These are phyloP conservation scores for Umimayanthus chanpuru DNA, from an alignment of 92 coral and sea anemone species.

Conservation along the genomic window DNA sequence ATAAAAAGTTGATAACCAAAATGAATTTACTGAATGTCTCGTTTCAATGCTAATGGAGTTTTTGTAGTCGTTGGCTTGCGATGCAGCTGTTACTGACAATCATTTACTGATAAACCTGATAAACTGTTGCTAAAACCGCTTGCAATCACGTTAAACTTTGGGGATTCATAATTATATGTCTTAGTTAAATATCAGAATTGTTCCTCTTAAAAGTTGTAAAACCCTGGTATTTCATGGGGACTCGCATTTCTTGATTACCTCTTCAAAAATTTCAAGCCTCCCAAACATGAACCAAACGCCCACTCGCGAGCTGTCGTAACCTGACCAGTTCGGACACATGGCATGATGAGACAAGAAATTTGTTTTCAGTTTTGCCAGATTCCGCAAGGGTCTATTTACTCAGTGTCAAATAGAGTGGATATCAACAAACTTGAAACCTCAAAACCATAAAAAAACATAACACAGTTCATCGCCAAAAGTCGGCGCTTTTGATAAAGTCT, in stretches of 20 bases:
- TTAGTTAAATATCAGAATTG: background rate
- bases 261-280: background rate
- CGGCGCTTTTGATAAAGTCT: slow-evolving; percentile 12
- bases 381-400: background rate
- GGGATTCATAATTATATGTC: background rate
- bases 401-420: background rate
- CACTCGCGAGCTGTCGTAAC: background rate
- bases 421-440: slow-evolving; percentile 8
- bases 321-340: background rate
- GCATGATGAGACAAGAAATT: background rate
- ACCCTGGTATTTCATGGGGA: background rate
- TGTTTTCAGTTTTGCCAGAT: background rate
- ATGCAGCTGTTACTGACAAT: background rate
- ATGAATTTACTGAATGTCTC: background rate
- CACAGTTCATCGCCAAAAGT: background rate
- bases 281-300: no score
- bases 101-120: background rate
- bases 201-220: background rate
- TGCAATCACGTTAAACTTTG: background rate
- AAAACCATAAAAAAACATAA: background rate
- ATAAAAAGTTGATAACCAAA: background rate
- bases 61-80: background rate
- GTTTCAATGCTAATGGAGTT: background rate
- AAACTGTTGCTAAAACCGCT: background rate
- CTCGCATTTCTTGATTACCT: background rate